Base-by-base conservation (phyloP, 2,888 invertebrate genomes). In the Dinocampus coccinellae region DNA sequence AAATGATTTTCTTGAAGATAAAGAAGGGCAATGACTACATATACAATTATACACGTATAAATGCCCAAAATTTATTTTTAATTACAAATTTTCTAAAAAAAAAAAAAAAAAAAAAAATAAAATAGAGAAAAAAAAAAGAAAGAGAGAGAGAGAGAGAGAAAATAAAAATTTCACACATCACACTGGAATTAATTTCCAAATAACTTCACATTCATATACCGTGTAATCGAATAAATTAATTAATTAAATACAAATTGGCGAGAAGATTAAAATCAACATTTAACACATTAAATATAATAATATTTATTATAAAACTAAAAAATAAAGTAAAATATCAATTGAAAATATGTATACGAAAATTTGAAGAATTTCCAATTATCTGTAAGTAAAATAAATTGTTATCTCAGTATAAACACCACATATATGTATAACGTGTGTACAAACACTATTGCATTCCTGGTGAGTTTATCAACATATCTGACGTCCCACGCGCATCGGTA, bases 391-490 rank as follows among this genome's bases (percentile, higher is more conserved):
- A 16, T 52, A 33, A 64, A 64, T 52, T 64, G 29, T 62, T 36
- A n/a, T 39, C 24, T n/a, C 29, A 52, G 20, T 52, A 47, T 47
- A 11, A n/a, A n/a, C n/a, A n/a, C n/a, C n/a, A n/a, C n/a, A n/a
- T 39, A 39, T 39, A 39, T 39, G n/a, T 39, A 16, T 47, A 47
- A 16, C 16, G 1, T 47, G 16, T 47, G 16, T 16, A 16, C 9
- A 47, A 7, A 47, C 20, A 47, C 47, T 16, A n/a, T 64, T 33
- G 10, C 47, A 64, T 64, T 64, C 52, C 22, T n/a, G 10, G n/a
- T 11, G 24, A 64, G 63, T 64, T 64, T 64, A 64, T 64, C 63
- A 52, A 64, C 33, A 64, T 20, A 64, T 64, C 52, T 64, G 47
- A 62, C 62, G 24, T 36, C 62, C 62, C 62, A 62, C 62, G 60